A percentile compares a stretch with the other conserved stretches of the same genome.
Evolutionary conservation across 1,140 invertebrate genomes (phyloP).

Genomic region (Archegozetes longisetosus): DNA sequence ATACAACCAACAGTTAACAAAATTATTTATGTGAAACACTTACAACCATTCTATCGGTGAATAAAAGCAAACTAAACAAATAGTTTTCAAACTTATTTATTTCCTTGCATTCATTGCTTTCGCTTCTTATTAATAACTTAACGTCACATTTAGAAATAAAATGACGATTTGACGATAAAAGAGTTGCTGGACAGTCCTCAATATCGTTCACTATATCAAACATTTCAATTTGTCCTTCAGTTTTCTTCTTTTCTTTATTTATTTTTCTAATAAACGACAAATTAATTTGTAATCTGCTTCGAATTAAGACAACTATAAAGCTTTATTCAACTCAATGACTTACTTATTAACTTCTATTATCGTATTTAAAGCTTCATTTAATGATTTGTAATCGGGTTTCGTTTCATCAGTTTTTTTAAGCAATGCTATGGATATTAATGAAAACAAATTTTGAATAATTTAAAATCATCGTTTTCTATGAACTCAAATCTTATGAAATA

Average conservation of each 20-base stretch:
- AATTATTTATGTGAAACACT: slow-evolving; percentile 4
- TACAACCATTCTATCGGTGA: slow-evolving; percentile 83
- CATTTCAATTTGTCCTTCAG: slow-evolving; percentile 81
- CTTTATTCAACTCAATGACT: slow-evolving; percentile 8
- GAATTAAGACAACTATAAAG: background rate
- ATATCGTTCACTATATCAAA: slow-evolving; percentile 97
- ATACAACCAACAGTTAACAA: slow-evolving; percentile 3
- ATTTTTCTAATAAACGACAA: slow-evolving; percentile 43
- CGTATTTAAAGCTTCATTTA: slow-evolving; percentile 12
- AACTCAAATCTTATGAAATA: no score
- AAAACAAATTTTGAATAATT: slow-evolving; percentile 2
- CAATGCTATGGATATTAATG: background rate
- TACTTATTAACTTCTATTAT: slow-evolving; percentile 15
- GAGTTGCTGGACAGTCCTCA: slow-evolving; percentile 63
- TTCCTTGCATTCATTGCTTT: background rate
- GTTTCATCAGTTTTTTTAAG: slow-evolving; percentile 11
- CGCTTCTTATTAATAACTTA: slow-evolving; percentile 16
- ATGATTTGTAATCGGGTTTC: slow-evolving; percentile 6
- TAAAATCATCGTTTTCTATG: no score
- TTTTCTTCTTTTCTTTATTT: slow-evolving; percentile 90
- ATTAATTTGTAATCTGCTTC: background rate
- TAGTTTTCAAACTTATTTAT: slow-evolving; percentile 4
- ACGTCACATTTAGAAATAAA: slow-evolving; percentile 62
- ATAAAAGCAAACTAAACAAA: slow-evolving; percentile 63
- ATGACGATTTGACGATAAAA: slow-evolving; percentile 13